These are phyloP conservation scores for Drosophila truncata DNA, from an alignment of 1,140 invertebrate genomes.

Conservation along the genomic window DNA sequence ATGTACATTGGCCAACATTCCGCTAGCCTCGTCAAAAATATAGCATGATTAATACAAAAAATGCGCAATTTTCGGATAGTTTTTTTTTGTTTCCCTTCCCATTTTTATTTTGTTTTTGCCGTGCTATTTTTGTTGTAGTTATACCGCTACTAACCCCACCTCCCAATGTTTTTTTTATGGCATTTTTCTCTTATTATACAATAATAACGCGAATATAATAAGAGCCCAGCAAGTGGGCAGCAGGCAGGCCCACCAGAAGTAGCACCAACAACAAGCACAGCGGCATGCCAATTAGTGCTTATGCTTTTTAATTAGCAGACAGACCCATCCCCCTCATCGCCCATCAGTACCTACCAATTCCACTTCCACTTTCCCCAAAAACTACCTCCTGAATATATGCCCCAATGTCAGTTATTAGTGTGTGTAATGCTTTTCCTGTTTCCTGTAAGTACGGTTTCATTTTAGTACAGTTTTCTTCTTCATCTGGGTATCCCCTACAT, in stretches of 20 bases:
- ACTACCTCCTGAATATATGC: not conserved
- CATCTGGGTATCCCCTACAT: no score
- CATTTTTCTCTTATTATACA: slow-evolving; percentile 53
- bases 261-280: slow-evolving; percentile 48
- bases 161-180: slow-evolving; percentile 42
- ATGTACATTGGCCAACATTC: slow-evolving; percentile 65
- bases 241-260: slow-evolving; percentile 6
- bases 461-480: slow-evolving; percentile 45
- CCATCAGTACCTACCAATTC: slow-evolving; percentile 5
- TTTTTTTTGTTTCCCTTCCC: slow-evolving; percentile 8
- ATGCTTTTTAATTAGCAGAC: slow-evolving; percentile 78
- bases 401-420: slow-evolving; percentile 11
- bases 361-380: slow-evolving; percentile 3
- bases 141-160: slow-evolving; percentile 17
- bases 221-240: slow-evolving; percentile 66
- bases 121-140: slow-evolving; percentile 3
- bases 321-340: slow-evolving; percentile 24
- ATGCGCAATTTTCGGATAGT: slow-evolving; percentile 35
- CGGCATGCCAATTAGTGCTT: slow-evolving; percentile 77
- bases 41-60: slow-evolving; percentile 78
- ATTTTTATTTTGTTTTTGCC: slow-evolving; percentile 7
- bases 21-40: slow-evolving; percentile 65
- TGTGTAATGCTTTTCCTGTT: slow-evolving; percentile 11
- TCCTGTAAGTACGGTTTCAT: slow-evolving; percentile 25
- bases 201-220: slow-evolving; percentile 57